Conservation (phyloP, 2,113 vertebrate genomes). For the Epinephelus fuscoguttatus region DNA sequence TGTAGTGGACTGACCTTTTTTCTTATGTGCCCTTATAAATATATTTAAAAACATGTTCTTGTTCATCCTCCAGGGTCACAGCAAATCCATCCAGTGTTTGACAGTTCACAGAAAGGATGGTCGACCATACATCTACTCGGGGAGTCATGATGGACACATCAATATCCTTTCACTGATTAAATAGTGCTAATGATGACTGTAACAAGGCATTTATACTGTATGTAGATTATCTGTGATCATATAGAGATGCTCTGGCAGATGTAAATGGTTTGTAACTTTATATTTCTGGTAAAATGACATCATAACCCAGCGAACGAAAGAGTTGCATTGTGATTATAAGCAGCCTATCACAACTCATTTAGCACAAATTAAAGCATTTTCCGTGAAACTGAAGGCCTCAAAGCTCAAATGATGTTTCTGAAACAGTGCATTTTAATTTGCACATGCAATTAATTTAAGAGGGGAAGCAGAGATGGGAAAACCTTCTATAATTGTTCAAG, state of each 20-base stretch:
- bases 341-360: background rate
- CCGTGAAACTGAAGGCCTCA: background rate
- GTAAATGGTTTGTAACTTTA: background rate
- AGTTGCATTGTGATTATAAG: too few species aligned
- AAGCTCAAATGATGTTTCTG: too few species aligned
- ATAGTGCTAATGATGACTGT: background rate
- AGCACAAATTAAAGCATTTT: background rate
- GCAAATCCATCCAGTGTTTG: conserved; percentile 95
- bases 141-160: conserved; percentile 96
- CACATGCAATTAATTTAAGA: too few species aligned
- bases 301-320: too few species aligned
- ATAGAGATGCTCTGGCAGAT: background rate
- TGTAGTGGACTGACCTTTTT: background rate
- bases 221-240: background rate
- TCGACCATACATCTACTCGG: conserved; percentile 91
- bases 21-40: background rate
- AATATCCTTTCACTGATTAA: conserved; percentile 92
- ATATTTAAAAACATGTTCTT: background rate
- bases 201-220: background rate
- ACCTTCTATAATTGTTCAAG: background rate
- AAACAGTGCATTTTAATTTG: too few species aligned
- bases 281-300: too few species aligned
- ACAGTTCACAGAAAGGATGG: conserved; percentile 90
- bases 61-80: conserved; percentile 90
- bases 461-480: too few species aligned